A percentile compares a stretch with the other conserved stretches of the same genome.
phyloP scores from a whole-genome alignment of 2,113 vertebrate species.

The Monopterus albus region DNA sequence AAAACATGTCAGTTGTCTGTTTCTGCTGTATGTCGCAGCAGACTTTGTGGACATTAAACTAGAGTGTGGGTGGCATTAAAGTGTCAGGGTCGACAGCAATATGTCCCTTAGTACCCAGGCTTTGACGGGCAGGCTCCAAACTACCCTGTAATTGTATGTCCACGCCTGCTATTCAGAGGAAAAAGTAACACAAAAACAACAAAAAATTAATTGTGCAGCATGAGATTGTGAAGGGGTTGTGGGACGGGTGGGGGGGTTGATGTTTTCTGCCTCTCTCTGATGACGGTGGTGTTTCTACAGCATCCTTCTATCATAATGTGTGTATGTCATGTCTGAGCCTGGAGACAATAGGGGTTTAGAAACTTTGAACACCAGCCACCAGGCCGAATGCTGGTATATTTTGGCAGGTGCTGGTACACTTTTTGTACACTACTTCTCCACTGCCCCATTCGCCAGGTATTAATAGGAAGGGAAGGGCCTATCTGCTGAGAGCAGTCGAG shows the following conservation, averaged over 20 bases:
- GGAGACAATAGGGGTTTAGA: constrained; percentile 24
- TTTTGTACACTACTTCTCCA: constrained; percentile 44
- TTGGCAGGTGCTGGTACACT: constrained; percentile 43
- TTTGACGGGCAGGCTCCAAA: constrained; percentile 15
- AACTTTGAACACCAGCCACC: constrained; percentile 36
- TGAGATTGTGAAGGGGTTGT: constrained; percentile 72
- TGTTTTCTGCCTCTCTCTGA: constrained; percentile 79
- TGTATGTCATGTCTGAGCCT: constrained; percentile 35
- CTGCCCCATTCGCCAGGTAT: constrained; percentile 49
- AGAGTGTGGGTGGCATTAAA: constrained; percentile 20
- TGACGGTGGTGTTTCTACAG: constrained; percentile 70
- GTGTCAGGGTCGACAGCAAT: constrained; percentile 58
- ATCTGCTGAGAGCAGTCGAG: constrained; percentile 44
- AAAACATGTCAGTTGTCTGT: constrained; percentile 36
- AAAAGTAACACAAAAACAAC: constrained; percentile 35
- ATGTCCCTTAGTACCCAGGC: constrained; percentile 29
- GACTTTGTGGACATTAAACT: constrained; percentile 45
- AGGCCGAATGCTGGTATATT: constrained; percentile 37
- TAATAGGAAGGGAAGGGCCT: constrained; percentile 28
- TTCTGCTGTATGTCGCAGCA: constrained; percentile 16
- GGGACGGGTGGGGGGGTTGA: constrained; percentile 35
- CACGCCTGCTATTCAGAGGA: constrained; percentile 47
- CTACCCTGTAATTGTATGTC: constrained; percentile 31
- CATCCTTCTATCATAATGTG: constrained; percentile 48
- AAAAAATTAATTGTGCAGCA: constrained; percentile 56